Conservation (phyloP, 2,888 invertebrate genomes). For the Dynastes hyllus region DNA sequence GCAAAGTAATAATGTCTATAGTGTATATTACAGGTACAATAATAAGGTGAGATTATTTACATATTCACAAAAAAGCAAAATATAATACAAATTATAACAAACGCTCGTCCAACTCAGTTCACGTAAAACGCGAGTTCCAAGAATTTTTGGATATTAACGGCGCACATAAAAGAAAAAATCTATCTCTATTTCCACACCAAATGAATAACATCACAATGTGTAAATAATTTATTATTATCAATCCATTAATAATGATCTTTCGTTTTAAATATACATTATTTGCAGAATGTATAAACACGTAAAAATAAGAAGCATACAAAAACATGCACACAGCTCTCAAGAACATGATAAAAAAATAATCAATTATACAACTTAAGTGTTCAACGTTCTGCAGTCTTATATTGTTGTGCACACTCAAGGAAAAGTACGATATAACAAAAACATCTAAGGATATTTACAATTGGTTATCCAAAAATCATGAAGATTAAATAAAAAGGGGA, state of each 20-base stretch:
- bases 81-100: constrained; percentile 12
- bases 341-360: constrained; percentile 10
- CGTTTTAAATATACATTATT: constrained; percentile 24
- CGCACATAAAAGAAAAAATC: too few relatives aligned
- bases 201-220: constrained; percentile 33
- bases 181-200: not conserved
- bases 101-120: not conserved
- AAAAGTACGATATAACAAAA: constrained; percentile 20
- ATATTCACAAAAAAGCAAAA: constrained; percentile 35
- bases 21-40: constrained; percentile 43
- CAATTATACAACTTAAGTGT: constrained; percentile 16
- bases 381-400: constrained; percentile 36
- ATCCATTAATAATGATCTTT: constrained; percentile 10
- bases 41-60: constrained; percentile 34
- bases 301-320: constrained; percentile 17
- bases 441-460: constrained; percentile 23
- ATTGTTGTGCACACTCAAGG: constrained; percentile 13
- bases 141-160: too few relatives aligned
- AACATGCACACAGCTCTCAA: constrained; percentile 18
- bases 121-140: not conserved
- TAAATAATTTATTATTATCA: constrained; percentile 38
- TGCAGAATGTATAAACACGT: constrained; percentile 36
- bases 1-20: constrained; percentile 31
- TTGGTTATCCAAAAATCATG: constrained; percentile 4
- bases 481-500: constrained; percentile 35